Percentiles rank a stretch among this genome's conserved stretches.
phyloP scores from a whole-genome alignment of 1,140 invertebrate genomes.

The Microvelia longipes region DNA sequence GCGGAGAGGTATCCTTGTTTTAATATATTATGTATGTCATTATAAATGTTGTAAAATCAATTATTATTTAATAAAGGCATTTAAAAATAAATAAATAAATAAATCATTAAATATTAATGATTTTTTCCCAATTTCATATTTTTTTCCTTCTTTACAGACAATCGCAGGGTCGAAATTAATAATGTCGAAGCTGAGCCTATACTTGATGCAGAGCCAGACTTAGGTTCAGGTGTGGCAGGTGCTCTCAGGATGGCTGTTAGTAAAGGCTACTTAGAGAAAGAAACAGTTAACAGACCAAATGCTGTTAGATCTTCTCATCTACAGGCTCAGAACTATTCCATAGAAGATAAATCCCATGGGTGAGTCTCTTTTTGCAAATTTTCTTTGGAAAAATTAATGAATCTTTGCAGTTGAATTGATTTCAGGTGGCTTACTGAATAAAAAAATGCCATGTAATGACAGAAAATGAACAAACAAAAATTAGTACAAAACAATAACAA shows the following conservation, averaged over 20 bases:
- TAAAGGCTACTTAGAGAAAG: slow-evolving; percentile 87
- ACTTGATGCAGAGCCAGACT: slow-evolving; percentile 86
- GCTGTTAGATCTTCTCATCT: slow-evolving; percentile 59
- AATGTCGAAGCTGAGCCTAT: slow-evolving; percentile 45
- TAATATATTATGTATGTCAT: too few species aligned
- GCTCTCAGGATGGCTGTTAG: slow-evolving; percentile 83
- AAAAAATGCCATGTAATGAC: too few species aligned
- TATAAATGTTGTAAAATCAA: too few species aligned
- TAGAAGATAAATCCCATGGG: slow-evolving; percentile 81
- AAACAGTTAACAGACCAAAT: slow-evolving; percentile 52
- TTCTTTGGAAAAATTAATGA: background rate
- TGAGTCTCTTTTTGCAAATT: background rate
- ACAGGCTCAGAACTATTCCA: slow-evolving; percentile 84
- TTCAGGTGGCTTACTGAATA: too few species aligned
- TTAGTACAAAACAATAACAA: too few species aligned
- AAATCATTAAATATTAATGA: too few species aligned
- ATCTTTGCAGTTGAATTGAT: too few species aligned
- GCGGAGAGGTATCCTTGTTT: too few species aligned
- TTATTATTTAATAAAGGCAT: too few species aligned
- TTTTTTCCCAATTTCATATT: too few species aligned
- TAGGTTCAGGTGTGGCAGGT: slow-evolving; percentile 80
- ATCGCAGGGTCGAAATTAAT: background rate
- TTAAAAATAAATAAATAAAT: too few species aligned
- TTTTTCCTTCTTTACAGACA: background rate
- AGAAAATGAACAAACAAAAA: too few species aligned